Evolutionary conservation across 92 coral and sea anemone genomes (phyloP).

Genomic region (Parazoanthus darwini): DNA sequence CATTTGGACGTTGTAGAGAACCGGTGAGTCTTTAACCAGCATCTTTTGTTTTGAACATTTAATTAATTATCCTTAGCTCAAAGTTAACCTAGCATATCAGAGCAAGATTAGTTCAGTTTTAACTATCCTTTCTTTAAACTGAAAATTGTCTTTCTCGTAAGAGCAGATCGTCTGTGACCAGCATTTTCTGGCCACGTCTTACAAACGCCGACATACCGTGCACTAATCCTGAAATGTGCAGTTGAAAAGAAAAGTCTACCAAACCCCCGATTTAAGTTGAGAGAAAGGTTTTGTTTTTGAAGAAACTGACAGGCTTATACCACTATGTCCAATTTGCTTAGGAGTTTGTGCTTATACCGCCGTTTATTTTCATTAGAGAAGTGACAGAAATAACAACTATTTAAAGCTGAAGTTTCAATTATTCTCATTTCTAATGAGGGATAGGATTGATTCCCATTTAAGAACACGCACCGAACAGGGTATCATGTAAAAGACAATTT

Average conservation of each 20-base stretch:
- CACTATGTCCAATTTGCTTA: background rate
- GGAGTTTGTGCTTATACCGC: background rate
- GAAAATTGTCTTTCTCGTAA: background rate
- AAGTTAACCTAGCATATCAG: background rate
- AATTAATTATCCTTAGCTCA: too few relatives aligned
- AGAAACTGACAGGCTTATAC: background rate
- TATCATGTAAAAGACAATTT: too few relatives aligned
- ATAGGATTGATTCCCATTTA: background rate
- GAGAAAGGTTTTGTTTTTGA: background rate
- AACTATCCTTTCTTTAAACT: background rate
- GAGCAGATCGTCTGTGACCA: background rate
- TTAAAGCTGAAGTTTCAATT: background rate
- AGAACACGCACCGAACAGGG: background rate
- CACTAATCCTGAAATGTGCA: too few relatives aligned
- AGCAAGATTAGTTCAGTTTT: background rate
- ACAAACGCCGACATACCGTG: too few relatives aligned
- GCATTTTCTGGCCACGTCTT: background rate
- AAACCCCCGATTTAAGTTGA: background rate
- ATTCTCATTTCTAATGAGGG: background rate
- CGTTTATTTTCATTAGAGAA: background rate
- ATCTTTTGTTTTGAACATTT: background rate
- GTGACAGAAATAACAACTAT: background rate
- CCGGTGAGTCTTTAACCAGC: conserved; percentile 7
- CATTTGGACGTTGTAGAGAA: conserved; percentile 17
- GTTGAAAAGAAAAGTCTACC: background rate